phyloP scores from a whole-genome alignment of 1,140 invertebrate genomes.

The Cyphomyrmex costatus region DNA sequence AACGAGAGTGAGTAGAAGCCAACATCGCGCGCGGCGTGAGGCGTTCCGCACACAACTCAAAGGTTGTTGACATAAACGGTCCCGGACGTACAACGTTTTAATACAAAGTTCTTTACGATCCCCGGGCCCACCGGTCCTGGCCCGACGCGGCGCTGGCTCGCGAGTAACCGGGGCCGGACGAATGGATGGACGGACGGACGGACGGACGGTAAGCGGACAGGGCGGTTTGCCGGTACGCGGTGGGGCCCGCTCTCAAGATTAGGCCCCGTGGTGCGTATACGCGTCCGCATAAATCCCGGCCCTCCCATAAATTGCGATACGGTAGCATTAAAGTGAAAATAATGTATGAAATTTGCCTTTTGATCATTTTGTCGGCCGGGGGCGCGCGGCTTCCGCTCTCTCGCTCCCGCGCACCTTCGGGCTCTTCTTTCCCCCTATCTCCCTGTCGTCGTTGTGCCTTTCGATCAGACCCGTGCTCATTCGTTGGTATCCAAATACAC shows the following conservation, averaged over 20 bases:
- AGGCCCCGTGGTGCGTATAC: conserved; percentile 76
- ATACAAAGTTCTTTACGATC: conserved; percentile 84
- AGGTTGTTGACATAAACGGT: conserved; percentile 78
- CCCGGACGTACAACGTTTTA: conserved; percentile 80
- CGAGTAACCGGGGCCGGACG: conserved; percentile 51
- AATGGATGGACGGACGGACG: conserved; percentile 15
- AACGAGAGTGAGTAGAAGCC: conserved; percentile 71
- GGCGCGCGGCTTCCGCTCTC: conserved; percentile 82
- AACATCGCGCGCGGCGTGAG: conserved; percentile 71
- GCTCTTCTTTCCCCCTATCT: conserved; percentile 2
- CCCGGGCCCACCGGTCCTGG: conserved; percentile 38
- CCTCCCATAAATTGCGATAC: conserved; percentile 85
- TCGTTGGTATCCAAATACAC: conserved; percentile 47
- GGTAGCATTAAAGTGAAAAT: conserved; percentile 86
- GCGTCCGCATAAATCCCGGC: conserved; percentile 83
- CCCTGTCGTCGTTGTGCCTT: conserved; percentile 33
- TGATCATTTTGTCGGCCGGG: conserved; percentile 85
- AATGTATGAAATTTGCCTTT: conserved; percentile 86
- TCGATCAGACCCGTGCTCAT: conserved; percentile 38
- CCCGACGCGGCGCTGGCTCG: conserved; percentile 42
- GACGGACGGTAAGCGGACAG: conserved; percentile 61
- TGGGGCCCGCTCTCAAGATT: conserved; percentile 69
- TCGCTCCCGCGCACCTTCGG: conserved; percentile 44
- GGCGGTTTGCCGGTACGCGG: conserved; percentile 66
- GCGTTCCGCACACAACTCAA: conserved; percentile 76